Base-by-base conservation (phyloP, 2,797 vertebrate genomes). In the Myotis pilosus region DNA sequence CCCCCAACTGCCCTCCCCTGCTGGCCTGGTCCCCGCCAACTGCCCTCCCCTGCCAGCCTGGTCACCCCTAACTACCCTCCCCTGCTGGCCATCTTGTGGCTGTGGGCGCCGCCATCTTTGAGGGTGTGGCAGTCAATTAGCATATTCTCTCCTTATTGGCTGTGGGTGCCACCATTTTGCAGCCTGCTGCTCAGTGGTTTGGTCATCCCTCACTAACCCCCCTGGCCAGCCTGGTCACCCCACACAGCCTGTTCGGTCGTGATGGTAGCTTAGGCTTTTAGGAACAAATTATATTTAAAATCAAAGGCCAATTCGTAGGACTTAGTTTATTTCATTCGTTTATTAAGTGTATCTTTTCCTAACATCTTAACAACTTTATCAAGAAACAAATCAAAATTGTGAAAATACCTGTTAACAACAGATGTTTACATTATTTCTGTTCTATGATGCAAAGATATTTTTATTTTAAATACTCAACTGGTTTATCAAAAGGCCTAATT, bases 241-340 rank as follows among this genome's bases (percentile, higher is more conserved):
- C 41, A 44, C 41, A 44, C 41, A 44, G 41, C 41, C 9, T 44
- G 41, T 44, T 44, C 9, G 41, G 9, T 44, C 2, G 9, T 44
- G 41, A 44, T 44, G 41, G 41, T 44, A 44, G 41, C 41, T 44
- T 44, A 44, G 41, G 41, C 41, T 44, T 44, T 10, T 44, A 91
- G 66, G 88, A 96, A 94, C 94, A 96, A 94, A 87, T 85, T 79
- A 91, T 90, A 92, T 90, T 96, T 96, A 94, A 96, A 97, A 96
- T 93, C 82, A 82, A 96, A 92, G 33, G 96, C 88, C 96, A 96
- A 93, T 92, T 89, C 60, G 60, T 88, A 94, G 84, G 64, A 84
- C 33, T 94, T 85, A 86, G 66, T 91, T 94, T 92, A 82, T 81
- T 85, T 76, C 75, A 72, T 78, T 94, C 60, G 76, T 68, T 83